Base-by-base conservation (phyloP, 2,797 vertebrate species). In the Sternotherus odoratus region DNA sequence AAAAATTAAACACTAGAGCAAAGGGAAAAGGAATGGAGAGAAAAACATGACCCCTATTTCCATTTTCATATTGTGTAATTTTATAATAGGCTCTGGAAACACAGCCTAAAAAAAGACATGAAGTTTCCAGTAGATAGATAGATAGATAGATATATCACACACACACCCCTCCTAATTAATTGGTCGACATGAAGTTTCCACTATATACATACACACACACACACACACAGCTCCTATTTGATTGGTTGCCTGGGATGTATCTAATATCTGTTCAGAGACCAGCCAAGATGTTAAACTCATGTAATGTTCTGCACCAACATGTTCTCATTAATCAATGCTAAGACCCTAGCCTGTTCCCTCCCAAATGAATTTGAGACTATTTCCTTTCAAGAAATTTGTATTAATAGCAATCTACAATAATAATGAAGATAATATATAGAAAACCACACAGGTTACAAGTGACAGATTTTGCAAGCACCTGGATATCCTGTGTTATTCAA, bases 1-100 rank as follows among this genome's bases (percentile, higher is more conserved):
- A 54, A 89, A 83, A 81, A 77, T 66, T 54, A 79, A 90, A 91
- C 4, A 89, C 81, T 88, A 72, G 60, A 90, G 63, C 72, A 93
- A 1, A 23, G 11, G 8, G 16, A 48, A 66, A 39, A 6, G 6
- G 10, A 57, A 6, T 60, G 30, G 46, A 51, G 15, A 10, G 10
- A 8, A 30, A 49, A 92, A 83, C 43, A 54, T 63, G 28, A 33
- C 23, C 49, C 69, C 81, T 24, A 6, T 24, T 33, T n/a, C 23
- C 50, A 46, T 43, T 11, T 81, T 46, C 39, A 63, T 50, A 54
- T 33, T 81, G 23, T 79, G 83, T 30, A 26, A 12, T 28, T 75
- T 75, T 78, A 21, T 19, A 49, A 51, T 50, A 26, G 50, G 28
- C 12, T 33, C 43, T 28, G 43, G 83, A 77, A n/a, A 46, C 26